These are phyloP conservation scores for Apodemus sylvaticus DNA, from an alignment of 2,113 vertebrate species.

Conservation along the genomic window DNA sequence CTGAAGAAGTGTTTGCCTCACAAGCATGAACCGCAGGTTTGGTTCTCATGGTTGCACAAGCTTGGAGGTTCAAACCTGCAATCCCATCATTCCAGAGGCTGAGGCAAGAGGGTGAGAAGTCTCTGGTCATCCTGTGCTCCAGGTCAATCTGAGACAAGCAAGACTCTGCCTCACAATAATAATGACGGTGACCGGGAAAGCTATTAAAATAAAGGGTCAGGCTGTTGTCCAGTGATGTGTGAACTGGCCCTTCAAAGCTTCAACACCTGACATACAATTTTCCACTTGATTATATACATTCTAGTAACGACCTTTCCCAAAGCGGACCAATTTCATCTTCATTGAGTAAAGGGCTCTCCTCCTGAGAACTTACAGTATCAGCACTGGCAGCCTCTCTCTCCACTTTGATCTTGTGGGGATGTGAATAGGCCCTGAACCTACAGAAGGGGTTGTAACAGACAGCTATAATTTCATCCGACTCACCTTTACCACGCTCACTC, in stretches of 20 bases:
- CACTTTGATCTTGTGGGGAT: background rate
- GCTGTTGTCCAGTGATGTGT: background rate
- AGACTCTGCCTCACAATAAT: background rate
- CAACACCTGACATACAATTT: background rate
- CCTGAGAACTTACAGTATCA: background rate
- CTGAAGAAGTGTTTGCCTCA: background rate
- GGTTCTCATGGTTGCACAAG: background rate
- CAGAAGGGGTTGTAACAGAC: background rate
- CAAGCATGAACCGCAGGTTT: background rate
- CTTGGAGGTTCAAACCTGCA: background rate
- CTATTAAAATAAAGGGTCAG: background rate
- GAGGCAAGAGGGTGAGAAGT: background rate
- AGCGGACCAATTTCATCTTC: background rate
- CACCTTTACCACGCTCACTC: background rate
- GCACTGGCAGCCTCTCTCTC: background rate
- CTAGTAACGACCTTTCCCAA: background rate
- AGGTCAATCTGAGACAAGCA: background rate
- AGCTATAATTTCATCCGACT: background rate
- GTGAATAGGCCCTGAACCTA: background rate
- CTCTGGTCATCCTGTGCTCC: background rate
- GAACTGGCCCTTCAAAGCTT: background rate
- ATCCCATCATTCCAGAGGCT: background rate
- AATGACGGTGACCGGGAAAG: background rate
- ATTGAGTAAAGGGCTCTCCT: background rate
- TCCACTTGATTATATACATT: background rate